Percentiles rank a stretch among this genome's conserved stretches.
Evolutionary conservation across 2,888 invertebrate species (phyloP).

Genomic region (Phaedon cochleariae): DNA sequence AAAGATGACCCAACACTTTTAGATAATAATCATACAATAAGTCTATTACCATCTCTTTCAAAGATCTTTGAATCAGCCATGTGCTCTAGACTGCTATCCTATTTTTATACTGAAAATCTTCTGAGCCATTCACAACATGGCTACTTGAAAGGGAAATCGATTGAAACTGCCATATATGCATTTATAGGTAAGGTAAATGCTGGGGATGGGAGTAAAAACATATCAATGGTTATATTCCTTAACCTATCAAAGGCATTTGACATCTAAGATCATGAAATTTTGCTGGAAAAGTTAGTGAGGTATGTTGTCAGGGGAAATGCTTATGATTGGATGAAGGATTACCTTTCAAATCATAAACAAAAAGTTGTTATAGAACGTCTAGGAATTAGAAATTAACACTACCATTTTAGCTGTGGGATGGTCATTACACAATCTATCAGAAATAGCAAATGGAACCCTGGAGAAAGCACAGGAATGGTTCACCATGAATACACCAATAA

Average conservation of each 20-base stretch:
- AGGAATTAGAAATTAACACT: no score
- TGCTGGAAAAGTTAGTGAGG: neutral
- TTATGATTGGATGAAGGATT: neutral
- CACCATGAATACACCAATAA: no score
- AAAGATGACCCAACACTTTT: neutral
- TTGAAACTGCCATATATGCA: neutral
- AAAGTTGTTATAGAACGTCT: no score
- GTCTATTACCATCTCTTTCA: neutral
- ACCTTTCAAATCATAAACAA: no score
- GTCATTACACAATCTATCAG: no score
- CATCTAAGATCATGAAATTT: neutral
- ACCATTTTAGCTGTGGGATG: no score
- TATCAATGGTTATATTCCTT: neutral
- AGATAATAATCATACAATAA: no score
- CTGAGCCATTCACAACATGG: constrained; percentile 1
- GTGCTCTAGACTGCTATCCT: neutral
- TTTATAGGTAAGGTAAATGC: neutral
- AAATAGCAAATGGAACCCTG: no score
- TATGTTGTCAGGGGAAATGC: neutral
- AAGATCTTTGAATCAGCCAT: neutral
- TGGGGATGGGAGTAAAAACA: neutral
- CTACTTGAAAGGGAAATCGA: neutral
- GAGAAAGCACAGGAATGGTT: no score
- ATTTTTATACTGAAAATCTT: neutral
- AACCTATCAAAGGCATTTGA: neutral